Conservation (phyloP, 2,113 vertebrate species). For the Notothenia rossii region DNA sequence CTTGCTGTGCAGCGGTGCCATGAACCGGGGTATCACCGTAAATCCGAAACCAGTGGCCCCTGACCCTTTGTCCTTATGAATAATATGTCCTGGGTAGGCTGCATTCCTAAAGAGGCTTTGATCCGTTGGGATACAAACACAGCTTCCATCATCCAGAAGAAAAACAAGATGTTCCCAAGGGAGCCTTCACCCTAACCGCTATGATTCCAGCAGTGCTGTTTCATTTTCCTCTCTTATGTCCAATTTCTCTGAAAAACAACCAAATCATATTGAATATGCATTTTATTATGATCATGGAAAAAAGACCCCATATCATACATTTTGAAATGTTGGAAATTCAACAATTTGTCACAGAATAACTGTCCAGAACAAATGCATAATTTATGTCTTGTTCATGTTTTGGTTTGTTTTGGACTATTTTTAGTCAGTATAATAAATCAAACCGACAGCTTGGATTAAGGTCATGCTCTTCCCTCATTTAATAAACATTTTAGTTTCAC, state of each 20-base stretch:
- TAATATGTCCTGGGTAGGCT: slow-evolving; percentile 60
- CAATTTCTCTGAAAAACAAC: not conserved
- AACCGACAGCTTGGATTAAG: not conserved
- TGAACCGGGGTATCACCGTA: slow-evolving; percentile 55
- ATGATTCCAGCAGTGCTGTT: not conserved
- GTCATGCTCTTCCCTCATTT: not conserved
- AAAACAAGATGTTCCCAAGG: slow-evolving; percentile 16
- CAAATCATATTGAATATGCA: not conserved
- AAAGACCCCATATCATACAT: not conserved
- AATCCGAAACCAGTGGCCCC: slow-evolving; percentile 58
- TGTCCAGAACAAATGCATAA: not conserved
- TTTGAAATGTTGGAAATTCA: not conserved
- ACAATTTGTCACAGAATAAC: not conserved
- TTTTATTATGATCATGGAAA: not conserved
- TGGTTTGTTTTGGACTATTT: not conserved
- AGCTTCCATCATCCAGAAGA: not conserved
- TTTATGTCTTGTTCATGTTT: not conserved
- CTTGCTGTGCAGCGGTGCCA: slow-evolving; percentile 60
- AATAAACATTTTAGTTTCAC: not conserved
- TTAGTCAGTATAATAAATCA: not conserved
- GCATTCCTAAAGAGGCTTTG: slow-evolving; percentile 65
- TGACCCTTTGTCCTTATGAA: slow-evolving; percentile 72
- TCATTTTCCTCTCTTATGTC: not conserved
- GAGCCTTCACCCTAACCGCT: not conserved
- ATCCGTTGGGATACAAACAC: slow-evolving; percentile 46